Evolutionary conservation across 2,888 invertebrate genomes (phyloP).

Genomic region (Synergus umbraculus): DNA sequence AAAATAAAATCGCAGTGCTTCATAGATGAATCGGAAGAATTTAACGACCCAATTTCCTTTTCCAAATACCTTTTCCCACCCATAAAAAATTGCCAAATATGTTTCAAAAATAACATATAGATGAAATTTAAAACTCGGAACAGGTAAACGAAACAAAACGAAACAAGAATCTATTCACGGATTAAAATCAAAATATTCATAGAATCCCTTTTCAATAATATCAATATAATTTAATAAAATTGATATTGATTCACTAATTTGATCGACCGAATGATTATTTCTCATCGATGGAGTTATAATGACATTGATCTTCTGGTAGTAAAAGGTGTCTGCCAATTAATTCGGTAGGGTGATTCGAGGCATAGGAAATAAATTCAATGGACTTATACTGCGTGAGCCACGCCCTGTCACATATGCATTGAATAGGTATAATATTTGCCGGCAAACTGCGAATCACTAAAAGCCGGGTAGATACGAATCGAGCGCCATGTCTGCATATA

Average conservation of each 20-base stretch:
- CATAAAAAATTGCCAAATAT: no score
- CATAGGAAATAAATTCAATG: conserved; percentile 37
- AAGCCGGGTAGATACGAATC: conserved; percentile 33
- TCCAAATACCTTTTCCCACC: no score
- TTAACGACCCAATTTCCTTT: background rate
- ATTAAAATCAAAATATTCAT: no score
- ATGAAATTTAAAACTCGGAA: no score
- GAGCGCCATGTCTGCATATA: conserved; percentile 39
- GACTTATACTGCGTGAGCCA: conserved; percentile 27
- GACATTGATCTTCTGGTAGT: background rate
- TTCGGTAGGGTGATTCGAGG: conserved; percentile 23
- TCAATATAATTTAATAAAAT: no score
- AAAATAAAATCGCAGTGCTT: background rate
- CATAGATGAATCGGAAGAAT: background rate
- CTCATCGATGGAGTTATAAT: background rate
- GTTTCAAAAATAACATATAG: no score
- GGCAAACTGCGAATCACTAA: conserved; percentile 27
- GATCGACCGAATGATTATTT: background rate
- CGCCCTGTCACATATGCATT: conserved; percentile 31
- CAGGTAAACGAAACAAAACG: no score
- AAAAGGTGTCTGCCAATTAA: conserved; percentile 25
- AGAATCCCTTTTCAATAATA: no score
- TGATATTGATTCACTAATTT: background rate
- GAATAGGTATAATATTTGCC: conserved; percentile 24
- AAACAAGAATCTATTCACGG: no score